Conservation (phyloP, 2,797 vertebrate genomes). For the Enteromius trimaculatus region DNA sequence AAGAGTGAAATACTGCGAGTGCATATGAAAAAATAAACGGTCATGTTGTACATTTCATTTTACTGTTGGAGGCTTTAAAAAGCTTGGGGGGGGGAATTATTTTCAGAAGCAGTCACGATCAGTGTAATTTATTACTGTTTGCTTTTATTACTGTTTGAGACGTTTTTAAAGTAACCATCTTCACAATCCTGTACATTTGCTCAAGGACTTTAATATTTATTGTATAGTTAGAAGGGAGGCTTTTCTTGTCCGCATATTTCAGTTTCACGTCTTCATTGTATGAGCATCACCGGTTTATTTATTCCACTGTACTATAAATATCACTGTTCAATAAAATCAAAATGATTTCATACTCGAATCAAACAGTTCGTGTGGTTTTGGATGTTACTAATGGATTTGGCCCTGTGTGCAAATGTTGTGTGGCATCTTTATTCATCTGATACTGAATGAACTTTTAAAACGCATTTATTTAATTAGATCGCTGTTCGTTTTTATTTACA, state of each 20-base stretch:
- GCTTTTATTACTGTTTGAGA: slow-evolving; percentile 65
- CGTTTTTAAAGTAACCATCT: slow-evolving; percentile 70
- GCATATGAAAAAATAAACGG: slow-evolving; percentile 44
- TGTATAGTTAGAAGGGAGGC: slow-evolving; percentile 77
- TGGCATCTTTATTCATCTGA: slow-evolving; percentile 4
- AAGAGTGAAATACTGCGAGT: slow-evolving; percentile 43
- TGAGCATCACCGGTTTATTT: slow-evolving; percentile 92
- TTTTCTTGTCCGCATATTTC: slow-evolving; percentile 75
- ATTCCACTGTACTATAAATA: slow-evolving; percentile 91
- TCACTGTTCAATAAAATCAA: slow-evolving; percentile 92
- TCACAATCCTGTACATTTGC: slow-evolving; percentile 76
- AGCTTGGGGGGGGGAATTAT: slow-evolving; percentile 70
- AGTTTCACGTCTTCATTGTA: slow-evolving; percentile 81
- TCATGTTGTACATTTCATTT: slow-evolving; percentile 72
- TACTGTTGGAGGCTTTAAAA: slow-evolving; percentile 64
- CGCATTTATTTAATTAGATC: background rate
- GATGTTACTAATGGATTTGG: slow-evolving; percentile 41
- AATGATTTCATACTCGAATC: slow-evolving; percentile 90
- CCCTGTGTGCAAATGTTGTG: slow-evolving; percentile 1
- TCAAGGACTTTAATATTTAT: slow-evolving; percentile 87
- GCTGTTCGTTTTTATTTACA: background rate
- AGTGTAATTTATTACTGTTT: slow-evolving; percentile 86
- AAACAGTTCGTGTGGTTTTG: slow-evolving; percentile 53
- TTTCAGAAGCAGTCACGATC: slow-evolving; percentile 71
- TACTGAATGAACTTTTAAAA: background rate